Base-by-base conservation (phyloP, 2,797 vertebrate species). In the Chloroceryle amazona region DNA sequence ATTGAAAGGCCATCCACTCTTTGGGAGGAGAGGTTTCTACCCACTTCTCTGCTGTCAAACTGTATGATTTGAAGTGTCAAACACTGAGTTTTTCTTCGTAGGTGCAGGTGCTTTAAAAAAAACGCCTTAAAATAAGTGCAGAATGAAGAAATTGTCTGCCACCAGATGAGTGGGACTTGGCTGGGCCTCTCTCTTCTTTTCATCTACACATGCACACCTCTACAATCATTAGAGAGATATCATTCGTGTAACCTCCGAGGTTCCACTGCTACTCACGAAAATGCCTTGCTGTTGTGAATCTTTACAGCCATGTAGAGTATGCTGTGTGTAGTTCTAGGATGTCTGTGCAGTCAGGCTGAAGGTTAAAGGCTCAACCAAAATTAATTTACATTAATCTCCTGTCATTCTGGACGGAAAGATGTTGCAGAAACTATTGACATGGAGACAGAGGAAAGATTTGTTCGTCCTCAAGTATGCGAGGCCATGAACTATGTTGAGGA, bases 41-140 rank as follows among this genome's bases (percentile, higher is more conserved):
- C 11, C 9, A 6, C 6, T 90, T 93, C 79, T 88, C 25, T 91
- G 58, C 85, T 94, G 58, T 83, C 46, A 88, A 52, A 72, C 58
- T 41, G 6, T 80, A 73, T 44, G 66, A 70, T 79, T 94, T 62
- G 70, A 94, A 95, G 91, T 73, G 62, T 70, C 73, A 71, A 33
- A 80, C 47, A 29, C 37, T 16, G 62, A 61, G 25, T 86, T 79
- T 93, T 83, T 90, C 62, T 90, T 94, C 3, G 2, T 70, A 93
- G 76, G 73, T 88, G 58, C 89, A 93, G 90, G 80, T 76, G 89
- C 73, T 97, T 95, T 93, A 81, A 86, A 95, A 92, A 92, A 80
- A 73, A 57, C 61, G 31, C 63, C 57, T 96, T 96, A 91, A 94
- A 96, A 88, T 91, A 86, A 89, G 57, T 81, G 37, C 35, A 52